Base-by-base conservation (phyloP, 2,113 vertebrate species). In the Catharus minimus region DNA sequence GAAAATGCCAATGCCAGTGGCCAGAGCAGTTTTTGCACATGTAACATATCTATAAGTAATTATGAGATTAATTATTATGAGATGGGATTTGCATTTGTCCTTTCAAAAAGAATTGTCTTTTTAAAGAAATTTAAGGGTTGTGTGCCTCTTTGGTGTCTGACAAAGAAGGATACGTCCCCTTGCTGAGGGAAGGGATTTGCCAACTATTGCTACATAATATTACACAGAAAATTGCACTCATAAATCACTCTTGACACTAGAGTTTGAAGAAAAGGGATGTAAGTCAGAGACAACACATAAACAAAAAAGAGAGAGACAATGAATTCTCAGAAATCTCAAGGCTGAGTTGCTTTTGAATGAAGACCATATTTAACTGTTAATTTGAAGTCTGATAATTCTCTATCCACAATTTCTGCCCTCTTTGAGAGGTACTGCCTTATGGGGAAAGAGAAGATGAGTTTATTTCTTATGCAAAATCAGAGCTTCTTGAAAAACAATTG, bases 151-250 rank as follows among this genome's bases (percentile, higher is more conserved):
- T 50, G 58, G 43, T 57, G 46, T 27, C 7, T 72, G 47, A 90
- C 88, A 91, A 65, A 82, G 81, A 85, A 44, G 33, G 79, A 73
- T 47, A 46, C 22, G n/a, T 61, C 62, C 43, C 26, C 10, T 39
- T 46, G 50, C 66, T 55, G 68, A 83, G 61, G 53, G n/a, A 86
- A 86, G 53, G 49, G 61, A 78, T 88, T 90, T 92, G 86, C 77
- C 89, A 90, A 23, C 55, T 82, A 61, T 55, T 64, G 62, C 83
- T 82, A 76, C 92, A 93, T 79, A 90, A 90, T 76, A 84, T 93
- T 46, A 61, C 19, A 15, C 38, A 67, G 73, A 86, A 95, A 90
- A 95, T 90, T 92, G 65, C 46, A 47, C 43, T 82, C 50, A 1
- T 95, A 95, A 86, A 75, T 95, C 86, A 92, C 53, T 22, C 52